Evolutionary conservation across 1,140 invertebrate genomes (phyloP), one percentile per base, ranked within the genome.

Genomic region (Macrocentrus cingulum): DNA sequence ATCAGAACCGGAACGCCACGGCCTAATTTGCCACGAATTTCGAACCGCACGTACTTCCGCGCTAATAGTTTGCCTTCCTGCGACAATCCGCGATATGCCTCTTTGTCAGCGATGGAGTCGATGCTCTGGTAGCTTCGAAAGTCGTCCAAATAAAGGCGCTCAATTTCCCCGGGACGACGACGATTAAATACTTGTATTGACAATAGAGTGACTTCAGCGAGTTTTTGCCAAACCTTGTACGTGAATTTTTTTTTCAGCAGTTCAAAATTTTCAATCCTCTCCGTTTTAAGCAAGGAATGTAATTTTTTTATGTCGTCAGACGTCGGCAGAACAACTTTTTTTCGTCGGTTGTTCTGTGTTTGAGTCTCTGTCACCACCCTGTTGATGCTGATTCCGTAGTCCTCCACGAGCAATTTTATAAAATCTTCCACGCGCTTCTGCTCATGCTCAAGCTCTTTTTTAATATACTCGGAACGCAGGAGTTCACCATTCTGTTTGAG

Each of bases 91-190:
- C 41, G 36, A 15, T 37, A 57, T 5, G 42, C 1, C 3, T 60
- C 54, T 15, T 29, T 18, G 39, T 48, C 15, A 2, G 37, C 16
- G 6, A 45, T n/a, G n/a, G n/a, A 23, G 6, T 23, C 23, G n/a
- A 60, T 23, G 2, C 20, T 56, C 19, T 56, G 15, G 34, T 52
- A 32, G 19, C 29, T 56, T 9, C 37, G n/a, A 15, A 53, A 60
- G 49, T 61, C 60, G 16, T 44, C 36, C 4, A 61, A 11, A 0
- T n/a, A 8, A 18, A 62, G n/a, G 8, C 56, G n/a, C 15, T 62
- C 51, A n/a, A 59, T 54, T 55, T 62, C 61, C 1, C 61, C 61
- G 9, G 60, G 50, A 23, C 61, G 20, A 4, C 50, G 37, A 16
- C 57, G 49, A 48, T 59, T 59, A 44, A 54, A 59, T 20, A 59